Base-by-base conservation (phyloP, 1,140 invertebrate genomes). In the Trinorchestia longiramus region DNA sequence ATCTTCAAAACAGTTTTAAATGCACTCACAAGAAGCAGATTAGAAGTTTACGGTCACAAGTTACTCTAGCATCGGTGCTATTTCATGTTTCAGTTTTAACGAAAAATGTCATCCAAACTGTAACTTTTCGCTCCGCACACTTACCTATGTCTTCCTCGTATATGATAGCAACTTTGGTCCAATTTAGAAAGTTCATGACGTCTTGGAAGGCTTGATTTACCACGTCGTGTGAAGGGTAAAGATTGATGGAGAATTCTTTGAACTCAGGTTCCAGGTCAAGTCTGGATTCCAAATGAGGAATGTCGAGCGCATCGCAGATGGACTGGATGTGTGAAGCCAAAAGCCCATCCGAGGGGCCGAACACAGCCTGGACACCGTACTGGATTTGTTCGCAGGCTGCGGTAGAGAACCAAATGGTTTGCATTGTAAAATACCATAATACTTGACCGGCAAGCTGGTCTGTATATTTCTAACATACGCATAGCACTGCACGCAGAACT, bases 111-210 rank as follows among this genome's bases (percentile, higher is more conserved):
- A 90, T 11, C 41, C 41, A 91, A 8, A 88, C 87, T 8, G 8
- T 42, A 87, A 91, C 90, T 95, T 8, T 41, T 36, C 1, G 0
- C 47, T 53, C 28, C 0, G 36, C 42, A 57, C 91, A 97, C 97
- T 98, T 97, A 98, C 98, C 98, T 97, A 98, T 98, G 97, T 98
- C 98, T 97, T 99, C 98, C 97, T 99, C 99, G 97, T 99, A 99
- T 57, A 99, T 98, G 96, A 99, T 98, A 0, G 99, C 99, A 96
- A 99, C 99, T 97, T 98, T 98, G 17, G 98, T 99, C 99, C 99
- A 99, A 97, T 99, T 99, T 53, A 99, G 98, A 97, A 99, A 99
- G 43, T 98, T 97, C 97, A 99, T 99, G 91, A 99, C 98, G 97
- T 99, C 99, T 96, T 98, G 98, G 97, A 99, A 99, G 0, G 99